A percentile compares a stretch with the other conserved stretches of the same genome.
These are phyloP conservation scores for Rafetus swinhoei DNA, from an alignment of 2,113 vertebrate genomes.

Conservation along the genomic window DNA sequence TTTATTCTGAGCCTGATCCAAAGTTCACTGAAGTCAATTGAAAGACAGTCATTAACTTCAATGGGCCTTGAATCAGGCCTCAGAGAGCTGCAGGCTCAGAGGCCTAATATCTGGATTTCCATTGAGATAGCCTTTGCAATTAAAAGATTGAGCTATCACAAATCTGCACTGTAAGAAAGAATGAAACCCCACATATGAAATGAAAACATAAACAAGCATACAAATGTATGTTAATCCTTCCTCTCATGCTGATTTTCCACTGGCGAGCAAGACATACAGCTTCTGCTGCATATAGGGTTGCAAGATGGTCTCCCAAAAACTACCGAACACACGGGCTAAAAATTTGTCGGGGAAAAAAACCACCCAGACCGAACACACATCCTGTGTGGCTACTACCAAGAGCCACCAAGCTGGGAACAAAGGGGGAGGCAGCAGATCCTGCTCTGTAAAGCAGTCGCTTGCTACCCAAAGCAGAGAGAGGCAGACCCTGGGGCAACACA, in stretches of 20 bases:
- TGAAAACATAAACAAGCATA: neutral
- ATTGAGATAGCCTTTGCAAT: neutral
- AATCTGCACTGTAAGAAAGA: conserved; percentile 27
- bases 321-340: no score
- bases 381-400: no score
- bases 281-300: neutral
- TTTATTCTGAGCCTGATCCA: neutral
- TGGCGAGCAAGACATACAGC: neutral
- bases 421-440: no score
- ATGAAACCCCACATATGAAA: neutral
- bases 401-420: no score
- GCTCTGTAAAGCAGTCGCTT: no score
- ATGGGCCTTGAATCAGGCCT: neutral
- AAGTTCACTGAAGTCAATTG: neutral
- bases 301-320: no score
- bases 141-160: neutral
- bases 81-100: neutral
- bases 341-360: no score
- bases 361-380: no score
- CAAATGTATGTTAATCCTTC: neutral
- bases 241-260: neutral
- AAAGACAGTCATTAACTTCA: neutral
- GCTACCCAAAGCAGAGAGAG: no score
- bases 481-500: no score
- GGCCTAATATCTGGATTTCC: neutral